Evolutionary conservation across 2,888 invertebrate genomes (phyloP).

Genomic region (Sycophila texana): DNA sequence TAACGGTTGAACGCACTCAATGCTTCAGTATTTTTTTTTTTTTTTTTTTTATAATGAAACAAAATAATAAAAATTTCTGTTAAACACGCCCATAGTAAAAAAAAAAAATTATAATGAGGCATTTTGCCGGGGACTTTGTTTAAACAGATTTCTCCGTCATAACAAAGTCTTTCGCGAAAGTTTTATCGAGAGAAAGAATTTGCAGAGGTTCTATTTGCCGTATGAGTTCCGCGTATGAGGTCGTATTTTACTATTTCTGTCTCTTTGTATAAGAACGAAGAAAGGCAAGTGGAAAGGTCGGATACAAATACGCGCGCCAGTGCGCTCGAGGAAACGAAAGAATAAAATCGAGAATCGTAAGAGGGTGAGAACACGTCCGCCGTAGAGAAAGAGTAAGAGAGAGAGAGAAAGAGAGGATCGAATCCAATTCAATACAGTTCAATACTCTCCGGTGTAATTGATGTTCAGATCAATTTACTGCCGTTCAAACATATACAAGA

Average conservation of each 20-base stretch:
- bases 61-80: neutral
- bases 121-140: neutral
- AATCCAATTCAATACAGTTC: conserved; percentile 40
- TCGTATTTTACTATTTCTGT: conserved; percentile 39
- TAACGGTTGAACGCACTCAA: no score
- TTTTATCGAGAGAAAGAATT: neutral
- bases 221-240: conserved; percentile 7
- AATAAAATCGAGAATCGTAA: conserved; percentile 40
- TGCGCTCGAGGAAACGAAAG: conserved; percentile 18
- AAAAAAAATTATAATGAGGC: conserved; percentile 3
- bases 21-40: neutral
- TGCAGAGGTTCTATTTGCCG: conserved; percentile 24
- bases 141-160: neutral
- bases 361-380: conserved; percentile 22
- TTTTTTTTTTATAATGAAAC: neutral
- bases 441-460: conserved; percentile 32
- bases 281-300: conserved; percentile 32
- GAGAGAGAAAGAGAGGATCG: conserved; percentile 27
- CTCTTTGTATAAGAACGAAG: conserved; percentile 36
- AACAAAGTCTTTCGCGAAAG: neutral
- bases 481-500: conserved; percentile 1
- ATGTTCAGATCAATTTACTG: conserved; percentile 32
- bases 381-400: conserved; percentile 27
- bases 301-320: conserved; percentile 33
- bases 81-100: neutral